Evolutionary conservation across 2,113 vertebrate species (phyloP), one percentile per base, ranked within the genome.

Genomic region (Rhagologus leucostigma): DNA sequence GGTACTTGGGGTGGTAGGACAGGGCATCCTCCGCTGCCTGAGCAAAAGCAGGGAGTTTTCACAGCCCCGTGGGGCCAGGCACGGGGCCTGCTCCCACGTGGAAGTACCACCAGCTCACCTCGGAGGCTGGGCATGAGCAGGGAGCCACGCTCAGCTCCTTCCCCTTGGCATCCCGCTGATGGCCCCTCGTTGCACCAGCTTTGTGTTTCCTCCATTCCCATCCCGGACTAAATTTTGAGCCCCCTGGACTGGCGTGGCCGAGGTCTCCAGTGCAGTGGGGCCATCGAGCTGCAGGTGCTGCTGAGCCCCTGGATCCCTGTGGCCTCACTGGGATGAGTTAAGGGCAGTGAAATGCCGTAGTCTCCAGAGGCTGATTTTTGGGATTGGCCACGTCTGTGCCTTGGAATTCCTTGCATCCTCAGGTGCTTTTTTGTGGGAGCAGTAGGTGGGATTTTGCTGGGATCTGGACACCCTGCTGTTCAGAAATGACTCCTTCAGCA

Each of bases 81-180:
- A 8, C 0, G 2, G 47, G 63, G 81, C 11, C 33, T 57, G 68
- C 52, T 84, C 13, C 29, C 16, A 9, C 4, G 1, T 39, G 68
- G 77, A 75, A 29, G 27, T 16, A 19, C 46, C 2, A 1, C 19
- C 47, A 55, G 26, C 74, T 68, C 35, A 9, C 27, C 65, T 62
- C 5, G 0, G 4, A 60, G n/a, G 6, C 24, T 75, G 62, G 33
- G 7, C 29, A 62, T 0, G 18, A 30, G 11, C 3, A 1, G n/a
- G 8, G 52, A 75, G n/a, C 68, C 5, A 4, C n/a, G 5, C 12
- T 35, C 22, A 26, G 29, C 53, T 50, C 3, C 2, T 33, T 81
- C 27, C n/a, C 3, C 33, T 56, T 52, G 67, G 17, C 52, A 32
- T 79, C 47, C 37, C 56, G 3, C 27, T 32, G 46, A 26, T 39